Evolutionary conservation across 2,888 invertebrate species (phyloP), one percentile per base, ranked within the genome.

Genomic region (Rutpela maculata): DNA sequence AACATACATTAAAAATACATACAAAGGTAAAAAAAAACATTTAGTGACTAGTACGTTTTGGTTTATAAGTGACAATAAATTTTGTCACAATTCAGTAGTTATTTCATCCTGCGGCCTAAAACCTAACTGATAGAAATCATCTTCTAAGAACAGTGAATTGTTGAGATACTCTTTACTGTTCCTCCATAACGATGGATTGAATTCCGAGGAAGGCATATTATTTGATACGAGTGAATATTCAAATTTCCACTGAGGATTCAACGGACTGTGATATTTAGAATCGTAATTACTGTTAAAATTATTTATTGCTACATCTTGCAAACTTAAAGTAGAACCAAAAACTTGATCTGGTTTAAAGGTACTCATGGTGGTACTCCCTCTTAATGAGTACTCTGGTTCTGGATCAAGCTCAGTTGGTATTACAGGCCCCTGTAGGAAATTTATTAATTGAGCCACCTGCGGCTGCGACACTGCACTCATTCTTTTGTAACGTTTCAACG

Each of bases 81-180:
- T 57, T 67, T 35, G 59, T 89, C 91, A 96, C 89, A 96, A 92
- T 92, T 96, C 96, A 86, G 96, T 96, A 86, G 96, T 96, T 84
- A 96, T 95, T 91, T 96, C 96, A 90, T 96, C 96, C 90, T 96
- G 96, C 67, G 96, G 96, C 86, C 96, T 92, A 89, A 95, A 95
- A 76, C 96, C 95, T 89, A 96, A 92, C 88, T 95, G 95, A 85
- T 95, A 94, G 87, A 95, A 95, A 89, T 96, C 96, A 86, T 96
- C 95, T 86, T 95, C 96, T 76, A 95, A 89, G 92, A 94, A 94
- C 66, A 94, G 91, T 74, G 83, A 81, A 86, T 93, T 91, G 86
- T 86, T 88, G 65, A 90, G 85, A 81, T 87, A 89, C 80, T 90
- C 90, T 81, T 88, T 89, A 78, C 89, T 89, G 70, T 86, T 89